phyloP scores from a whole-genome alignment of 35 echinoderm and acorn worm genomes.

The Apostichopus japonicus region DNA sequence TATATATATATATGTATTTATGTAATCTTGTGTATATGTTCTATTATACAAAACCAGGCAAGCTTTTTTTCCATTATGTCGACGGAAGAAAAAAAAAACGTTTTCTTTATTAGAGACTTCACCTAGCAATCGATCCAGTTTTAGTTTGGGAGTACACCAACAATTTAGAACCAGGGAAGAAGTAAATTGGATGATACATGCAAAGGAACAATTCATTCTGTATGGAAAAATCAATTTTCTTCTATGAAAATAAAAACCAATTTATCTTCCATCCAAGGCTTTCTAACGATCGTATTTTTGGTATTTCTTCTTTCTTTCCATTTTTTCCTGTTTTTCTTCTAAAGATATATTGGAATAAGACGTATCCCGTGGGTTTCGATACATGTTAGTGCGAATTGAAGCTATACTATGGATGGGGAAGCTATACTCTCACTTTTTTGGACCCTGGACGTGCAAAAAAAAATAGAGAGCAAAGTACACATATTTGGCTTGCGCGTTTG shows the following conservation, averaged over 20 bases:
- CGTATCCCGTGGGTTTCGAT: neutral
- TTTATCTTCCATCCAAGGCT: slow-evolving; percentile 22
- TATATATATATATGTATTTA: slow-evolving; percentile 6
- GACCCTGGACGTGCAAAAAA: too few relatives aligned
- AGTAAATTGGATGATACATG: slow-evolving; percentile 8
- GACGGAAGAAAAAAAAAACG: neutral
- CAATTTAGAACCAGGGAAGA: slow-evolving; percentile 2
- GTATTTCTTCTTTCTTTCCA: neutral
- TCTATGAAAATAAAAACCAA: slow-evolving; percentile 3
- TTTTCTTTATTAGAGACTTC: neutral
- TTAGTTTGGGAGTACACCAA: neutral
- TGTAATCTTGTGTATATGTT: neutral
- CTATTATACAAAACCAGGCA: too few relatives aligned
- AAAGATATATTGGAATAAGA: neutral
- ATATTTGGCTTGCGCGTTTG: too few relatives aligned
- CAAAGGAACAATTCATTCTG: neutral
- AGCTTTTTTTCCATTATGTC: too few relatives aligned
- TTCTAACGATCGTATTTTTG: slow-evolving; percentile 5
- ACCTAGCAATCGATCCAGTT: neutral
- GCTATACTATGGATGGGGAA: too few relatives aligned
- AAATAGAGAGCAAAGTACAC: too few relatives aligned
- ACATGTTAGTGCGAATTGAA: too few relatives aligned
- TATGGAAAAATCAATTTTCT: slow-evolving; percentile 11
- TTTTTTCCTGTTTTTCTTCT: neutral
- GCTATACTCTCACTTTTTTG: too few relatives aligned